These are phyloP conservation scores for Pogonus chalceus DNA, from an alignment of 1,140 invertebrate species.

Conservation along the genomic window DNA sequence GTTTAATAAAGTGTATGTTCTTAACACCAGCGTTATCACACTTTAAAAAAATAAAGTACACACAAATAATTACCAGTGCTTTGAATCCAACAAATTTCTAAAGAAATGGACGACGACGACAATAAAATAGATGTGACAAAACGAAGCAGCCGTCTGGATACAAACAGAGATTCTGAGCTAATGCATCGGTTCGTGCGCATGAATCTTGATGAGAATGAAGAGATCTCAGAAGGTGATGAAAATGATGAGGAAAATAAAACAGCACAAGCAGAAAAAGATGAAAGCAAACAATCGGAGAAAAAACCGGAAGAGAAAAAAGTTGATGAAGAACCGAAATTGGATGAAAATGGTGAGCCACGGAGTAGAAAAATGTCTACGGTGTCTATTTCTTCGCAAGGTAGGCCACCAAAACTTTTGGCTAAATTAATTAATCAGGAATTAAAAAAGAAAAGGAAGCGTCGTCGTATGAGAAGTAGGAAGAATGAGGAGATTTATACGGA, in stretches of 20 bases:
- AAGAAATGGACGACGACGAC: no score
- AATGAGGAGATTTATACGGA: conserved; percentile 74
- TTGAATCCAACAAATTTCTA: no score
- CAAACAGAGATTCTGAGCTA: conserved; percentile 58
- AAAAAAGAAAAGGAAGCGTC: conserved; percentile 44
- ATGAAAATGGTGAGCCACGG: conserved; percentile 25
- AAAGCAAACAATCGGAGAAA: conserved; percentile 9
- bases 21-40: conserved; percentile 1
- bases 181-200: conserved; percentile 64
- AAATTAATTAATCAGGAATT: conserved; percentile 31
- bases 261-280: conserved; percentile 9
- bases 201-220: conserved; percentile 35
- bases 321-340: not conserved
- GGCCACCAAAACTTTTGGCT: conserved; percentile 14
- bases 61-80: no score
- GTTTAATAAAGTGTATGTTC: conserved; percentile 18
- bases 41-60: conserved; percentile 18
- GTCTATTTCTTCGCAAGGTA: not conserved
- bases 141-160: conserved; percentile 34
- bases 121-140: conserved; percentile 18
- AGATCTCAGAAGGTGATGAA: conserved; percentile 18
- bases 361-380: conserved; percentile 13
- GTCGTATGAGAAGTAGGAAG: conserved; percentile 31
- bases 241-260: conserved; percentile 8
- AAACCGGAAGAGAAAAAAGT: conserved; percentile 3